Conservation (phyloP, 2,113 vertebrate genomes). For the Gallinago paraguaiae region DNA sequence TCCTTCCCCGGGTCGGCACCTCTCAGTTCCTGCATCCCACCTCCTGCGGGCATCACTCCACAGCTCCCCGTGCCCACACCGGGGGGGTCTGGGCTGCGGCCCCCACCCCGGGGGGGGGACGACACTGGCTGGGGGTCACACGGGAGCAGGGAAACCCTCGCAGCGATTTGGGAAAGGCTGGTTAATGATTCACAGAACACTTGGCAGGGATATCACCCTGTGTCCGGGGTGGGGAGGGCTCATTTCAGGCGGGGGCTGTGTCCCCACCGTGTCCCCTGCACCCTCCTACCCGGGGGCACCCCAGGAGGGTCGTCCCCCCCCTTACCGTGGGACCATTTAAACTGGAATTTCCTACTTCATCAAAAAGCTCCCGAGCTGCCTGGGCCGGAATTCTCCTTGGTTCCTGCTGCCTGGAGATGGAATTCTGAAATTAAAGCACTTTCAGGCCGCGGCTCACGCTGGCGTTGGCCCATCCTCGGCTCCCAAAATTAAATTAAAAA, state of each 20-base stretch:
- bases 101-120: not conserved
- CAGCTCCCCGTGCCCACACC: fast-evolving
- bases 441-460: not conserved
- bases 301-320: fast-evolving
- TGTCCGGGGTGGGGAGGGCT: not conserved
- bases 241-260: fast-evolving
- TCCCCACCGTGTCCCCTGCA: not conserved
- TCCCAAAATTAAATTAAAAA: not conserved
- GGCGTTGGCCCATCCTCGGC: not conserved
- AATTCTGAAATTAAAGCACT: not conserved
- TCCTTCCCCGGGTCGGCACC: not conserved
- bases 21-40: fast-evolving
- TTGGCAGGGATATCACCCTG: fast-evolving
- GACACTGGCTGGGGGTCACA: not conserved
- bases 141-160: fast-evolving
- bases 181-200: not conserved
- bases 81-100: not conserved
- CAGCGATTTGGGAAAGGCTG: not conserved
- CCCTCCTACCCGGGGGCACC: not conserved
- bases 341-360: not conserved
- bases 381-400: not conserved
- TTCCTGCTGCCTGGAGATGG: fast-evolving
- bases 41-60: fast-evolving
- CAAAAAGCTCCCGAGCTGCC: fast-evolving
- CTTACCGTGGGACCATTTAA: not conserved